phyloP scores from a whole-genome alignment of 2,888 invertebrate genomes.

The Neoitamus cyanurus region DNA sequence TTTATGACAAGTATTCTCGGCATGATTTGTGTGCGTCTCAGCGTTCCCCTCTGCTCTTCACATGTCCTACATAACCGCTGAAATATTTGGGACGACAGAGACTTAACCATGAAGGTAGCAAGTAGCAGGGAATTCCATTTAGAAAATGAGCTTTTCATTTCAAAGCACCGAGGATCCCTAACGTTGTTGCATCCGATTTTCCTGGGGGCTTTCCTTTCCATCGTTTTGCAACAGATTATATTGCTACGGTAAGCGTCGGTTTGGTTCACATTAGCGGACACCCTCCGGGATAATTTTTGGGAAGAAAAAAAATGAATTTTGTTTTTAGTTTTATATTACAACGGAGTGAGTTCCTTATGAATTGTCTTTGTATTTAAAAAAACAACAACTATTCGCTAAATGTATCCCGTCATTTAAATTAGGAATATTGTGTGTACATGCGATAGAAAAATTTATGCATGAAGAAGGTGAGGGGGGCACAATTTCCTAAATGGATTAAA shows the following conservation, averaged over 20 bases:
- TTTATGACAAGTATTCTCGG: slow-evolving; percentile 30
- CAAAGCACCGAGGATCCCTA: background rate
- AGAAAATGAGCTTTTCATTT: slow-evolving; percentile 23
- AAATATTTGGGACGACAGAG: background rate
- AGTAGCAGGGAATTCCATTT: slow-evolving; percentile 6
- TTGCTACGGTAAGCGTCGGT: background rate
- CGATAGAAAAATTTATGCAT: no score
- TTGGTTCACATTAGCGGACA: background rate
- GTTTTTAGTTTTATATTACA: no score
- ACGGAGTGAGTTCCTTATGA: no score
- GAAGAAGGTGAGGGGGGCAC: no score
- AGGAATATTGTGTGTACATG: no score
- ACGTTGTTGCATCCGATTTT: slow-evolving; percentile 23
- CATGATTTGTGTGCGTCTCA: slow-evolving; percentile 7
- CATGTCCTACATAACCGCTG: background rate
- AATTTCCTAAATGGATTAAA: no score
- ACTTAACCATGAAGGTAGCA: background rate
- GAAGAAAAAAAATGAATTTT: no score
- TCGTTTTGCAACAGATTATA: background rate
- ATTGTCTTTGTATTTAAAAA: no score
- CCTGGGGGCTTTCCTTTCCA: background rate
- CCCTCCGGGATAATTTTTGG: no score
- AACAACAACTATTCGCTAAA: no score
- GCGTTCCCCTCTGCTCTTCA: background rate
- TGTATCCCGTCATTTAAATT: no score